A percentile compares a stretch with the other conserved stretches of the same genome.
phyloP scores from a whole-genome alignment of 2,797 vertebrate species.

The Pseudotriccus pelzelni region DNA sequence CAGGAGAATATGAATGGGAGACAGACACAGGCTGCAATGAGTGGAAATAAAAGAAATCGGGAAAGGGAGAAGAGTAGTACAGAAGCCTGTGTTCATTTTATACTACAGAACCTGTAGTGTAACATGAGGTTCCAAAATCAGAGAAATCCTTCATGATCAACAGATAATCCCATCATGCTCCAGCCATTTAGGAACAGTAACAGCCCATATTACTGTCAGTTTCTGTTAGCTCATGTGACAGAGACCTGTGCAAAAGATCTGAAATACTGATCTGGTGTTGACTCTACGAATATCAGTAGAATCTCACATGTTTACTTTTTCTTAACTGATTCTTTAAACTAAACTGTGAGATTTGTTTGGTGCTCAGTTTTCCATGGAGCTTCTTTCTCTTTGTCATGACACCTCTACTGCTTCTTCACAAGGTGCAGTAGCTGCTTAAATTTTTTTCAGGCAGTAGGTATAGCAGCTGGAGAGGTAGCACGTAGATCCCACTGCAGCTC shows the following conservation, averaged over 20 bases:
- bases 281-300: accelerated
- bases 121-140: not conserved
- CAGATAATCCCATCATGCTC: not conserved
- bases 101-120: not conserved
- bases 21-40: not conserved
- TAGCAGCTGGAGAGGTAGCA: not conserved
- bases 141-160: not conserved
- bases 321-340: not conserved
- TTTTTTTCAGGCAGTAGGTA: not conserved
- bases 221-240: not conserved
- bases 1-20: not conserved
- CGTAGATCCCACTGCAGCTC: not conserved
- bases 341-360: not conserved
- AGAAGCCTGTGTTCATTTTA: not conserved
- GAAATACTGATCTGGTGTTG: not conserved
- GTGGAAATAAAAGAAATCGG: not conserved
- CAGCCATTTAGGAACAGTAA: not conserved
- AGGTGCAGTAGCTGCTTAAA: not conserved
- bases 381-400: not conserved
- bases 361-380: not conserved
- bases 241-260: not conserved
- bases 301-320: not conserved
- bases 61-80: not conserved
- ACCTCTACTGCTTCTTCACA: not conserved
- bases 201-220: accelerated